These are phyloP conservation scores for Furcula furcula DNA, from an alignment of 2,888 invertebrate genomes.

Conservation along the genomic window DNA sequence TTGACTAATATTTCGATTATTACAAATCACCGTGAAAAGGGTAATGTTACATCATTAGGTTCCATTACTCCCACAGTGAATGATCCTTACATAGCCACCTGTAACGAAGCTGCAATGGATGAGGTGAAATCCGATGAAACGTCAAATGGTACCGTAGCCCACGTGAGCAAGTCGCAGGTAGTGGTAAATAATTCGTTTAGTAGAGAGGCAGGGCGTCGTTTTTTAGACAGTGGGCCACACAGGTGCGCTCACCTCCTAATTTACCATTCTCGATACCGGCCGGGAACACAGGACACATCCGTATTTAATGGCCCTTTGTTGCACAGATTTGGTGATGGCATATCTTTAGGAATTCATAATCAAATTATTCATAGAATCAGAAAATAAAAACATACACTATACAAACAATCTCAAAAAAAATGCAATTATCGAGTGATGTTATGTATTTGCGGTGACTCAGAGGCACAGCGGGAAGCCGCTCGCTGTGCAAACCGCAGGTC, in stretches of 20 bases:
- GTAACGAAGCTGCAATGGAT: constrained; percentile 37
- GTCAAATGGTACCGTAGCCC: constrained; percentile 18
- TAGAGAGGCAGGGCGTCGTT: constrained; percentile 71
- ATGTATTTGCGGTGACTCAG: too few relatives aligned
- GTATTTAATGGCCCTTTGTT: constrained; percentile 62
- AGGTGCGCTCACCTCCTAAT: constrained; percentile 74
- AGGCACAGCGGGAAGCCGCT: too few relatives aligned
- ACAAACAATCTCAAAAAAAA: too few relatives aligned
- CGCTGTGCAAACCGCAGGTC: too few relatives aligned
- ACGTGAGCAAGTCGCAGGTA: constrained; percentile 68
- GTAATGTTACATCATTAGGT: constrained; percentile 4
- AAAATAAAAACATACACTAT: too few relatives aligned
- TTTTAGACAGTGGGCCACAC: constrained; percentile 73
- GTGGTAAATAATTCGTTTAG: constrained; percentile 81
- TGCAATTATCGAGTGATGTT: too few relatives aligned
- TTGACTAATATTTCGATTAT: constrained; percentile 77
- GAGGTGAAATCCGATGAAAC: constrained; percentile 5
- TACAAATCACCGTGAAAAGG: constrained; percentile 57
- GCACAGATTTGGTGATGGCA: constrained; percentile 41
- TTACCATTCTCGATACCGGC: constrained; percentile 72
- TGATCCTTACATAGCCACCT: background rate
- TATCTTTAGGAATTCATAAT: constrained; percentile 33
- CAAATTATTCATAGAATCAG: constrained; percentile 30
- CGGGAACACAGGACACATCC: constrained; percentile 46
- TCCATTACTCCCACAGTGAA: constrained; percentile 32